Conservation (phyloP, 2,888 invertebrate species). For the Eupeodes latifasciatus region DNA sequence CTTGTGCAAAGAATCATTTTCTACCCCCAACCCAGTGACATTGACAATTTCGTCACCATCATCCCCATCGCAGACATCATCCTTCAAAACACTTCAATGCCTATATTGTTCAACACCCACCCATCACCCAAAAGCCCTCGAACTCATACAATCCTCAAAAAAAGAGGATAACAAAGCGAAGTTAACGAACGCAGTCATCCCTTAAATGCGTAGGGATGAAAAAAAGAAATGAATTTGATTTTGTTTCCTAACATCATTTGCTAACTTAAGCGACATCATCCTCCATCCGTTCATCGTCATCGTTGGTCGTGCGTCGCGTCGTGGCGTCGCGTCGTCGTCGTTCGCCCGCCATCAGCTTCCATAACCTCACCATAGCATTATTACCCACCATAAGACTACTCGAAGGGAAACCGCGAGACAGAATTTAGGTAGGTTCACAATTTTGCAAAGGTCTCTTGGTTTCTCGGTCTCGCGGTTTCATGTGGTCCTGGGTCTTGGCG, state of each 20-base stretch:
- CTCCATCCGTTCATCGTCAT: no score
- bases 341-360: background rate
- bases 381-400: background rate
- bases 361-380: background rate
- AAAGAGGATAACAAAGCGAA: slow-evolving; percentile 29
- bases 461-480: background rate
- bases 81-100: slow-evolving; percentile 52
- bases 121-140: background rate
- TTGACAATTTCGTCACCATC: background rate
- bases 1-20: slow-evolving; percentile 65
- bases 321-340: no score
- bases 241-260: slow-evolving; percentile 63
- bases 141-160: slow-evolving; percentile 29
- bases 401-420: slow-evolving; percentile 32
- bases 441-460: slow-evolving; percentile 7
- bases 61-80: background rate
- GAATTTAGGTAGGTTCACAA: slow-evolving; percentile 15
- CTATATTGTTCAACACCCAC: slow-evolving; percentile 53
- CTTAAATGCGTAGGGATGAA: slow-evolving; percentile 9
- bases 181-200: slow-evolving; percentile 29
- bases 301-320: no score
- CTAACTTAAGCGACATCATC: background rate
- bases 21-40: background rate
- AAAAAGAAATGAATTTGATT: slow-evolving; percentile 56
- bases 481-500: background rate